phyloP scores from a whole-genome alignment of 2,797 vertebrate species.

The Percopsis omiscomaycus region DNA sequence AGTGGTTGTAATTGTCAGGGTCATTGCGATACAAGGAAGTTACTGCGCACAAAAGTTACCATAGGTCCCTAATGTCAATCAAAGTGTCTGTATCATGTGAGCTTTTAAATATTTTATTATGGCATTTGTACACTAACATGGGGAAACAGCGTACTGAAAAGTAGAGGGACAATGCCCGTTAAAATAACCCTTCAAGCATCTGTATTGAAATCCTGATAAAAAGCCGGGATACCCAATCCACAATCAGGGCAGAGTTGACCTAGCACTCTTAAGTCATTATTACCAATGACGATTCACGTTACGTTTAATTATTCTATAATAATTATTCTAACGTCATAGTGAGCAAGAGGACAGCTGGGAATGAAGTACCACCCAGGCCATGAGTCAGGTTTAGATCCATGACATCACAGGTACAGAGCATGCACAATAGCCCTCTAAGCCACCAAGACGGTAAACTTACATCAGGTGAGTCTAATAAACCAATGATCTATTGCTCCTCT shows the following conservation, averaged over 20 bases:
- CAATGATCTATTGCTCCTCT: background rate
- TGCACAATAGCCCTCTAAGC: background rate
- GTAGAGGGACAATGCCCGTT: too few relatives aligned
- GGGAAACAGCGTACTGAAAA: too few relatives aligned
- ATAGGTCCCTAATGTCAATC: background rate
- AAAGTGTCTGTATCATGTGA: background rate
- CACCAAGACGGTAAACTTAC: too few relatives aligned
- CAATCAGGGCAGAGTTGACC: too few relatives aligned
- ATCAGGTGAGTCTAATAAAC: background rate
- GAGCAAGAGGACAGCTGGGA: background rate
- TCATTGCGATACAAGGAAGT: constrained; percentile 9
- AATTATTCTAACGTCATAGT: background rate
- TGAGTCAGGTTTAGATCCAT: background rate
- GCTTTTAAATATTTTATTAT: background rate
- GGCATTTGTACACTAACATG: background rate
- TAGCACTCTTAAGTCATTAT: too few relatives aligned
- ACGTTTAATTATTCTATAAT: too few relatives aligned
- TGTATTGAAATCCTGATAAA: too few relatives aligned
- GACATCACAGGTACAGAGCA: background rate
- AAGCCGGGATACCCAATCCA: too few relatives aligned
- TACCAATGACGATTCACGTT: too few relatives aligned
- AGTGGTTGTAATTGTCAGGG: background rate
- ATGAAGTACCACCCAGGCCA: background rate
- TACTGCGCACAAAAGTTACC: background rate
- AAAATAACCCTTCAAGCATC: too few relatives aligned